Evolutionary conservation across 92 coral and sea anemone species (phyloP), one percentile per base, ranked within the genome.

Genomic region (Pocillopora meandrina): DNA sequence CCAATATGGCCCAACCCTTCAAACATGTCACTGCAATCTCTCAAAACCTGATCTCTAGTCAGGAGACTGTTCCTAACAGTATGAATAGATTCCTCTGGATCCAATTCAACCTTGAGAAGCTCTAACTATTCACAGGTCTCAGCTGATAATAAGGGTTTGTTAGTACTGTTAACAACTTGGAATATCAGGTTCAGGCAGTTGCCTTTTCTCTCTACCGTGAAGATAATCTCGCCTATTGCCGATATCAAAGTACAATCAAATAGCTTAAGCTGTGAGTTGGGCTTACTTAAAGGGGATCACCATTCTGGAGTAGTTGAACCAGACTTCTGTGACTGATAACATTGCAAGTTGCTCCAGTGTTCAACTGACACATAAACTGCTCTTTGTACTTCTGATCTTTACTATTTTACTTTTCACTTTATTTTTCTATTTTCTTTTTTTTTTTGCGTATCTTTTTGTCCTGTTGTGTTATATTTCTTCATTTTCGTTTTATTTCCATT

Each of bases 1-100:
- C 91, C 89, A 82, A 87, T 90, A 73, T 71, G 81, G 36, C 89
- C 91, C 42, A 88, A 76, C 26, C 91, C 91, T 70, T 84, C 89
- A 61, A 88, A 88, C 7, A 88, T 89, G 71, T 88, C 85, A 56
- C 71, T 88, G 80, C 68, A 88, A 34, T 86, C 13, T 18, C 65
- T 61, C 3, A 88, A 36, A 64, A 88, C 78, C 33, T 88, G 78
- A 57, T 78, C 75, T 80, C 65, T 56, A 61, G 80, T 55, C 71
- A 85, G 79, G 71, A 17, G 65, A 56, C 63, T 74, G 58, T 71
- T 61, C 42, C 36, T 62, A 69, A 77, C 70, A 33, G 10, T 57
- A 16, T 77, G 23, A 62, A 77, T 62, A 58, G 23, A 61, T 58
- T 77, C 81, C 56, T 74, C 74, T 14, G 74, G 74, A 69, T 69